phyloP scores from a whole-genome alignment of 1,140 invertebrate species.

The Drosophila ananassae region DNA sequence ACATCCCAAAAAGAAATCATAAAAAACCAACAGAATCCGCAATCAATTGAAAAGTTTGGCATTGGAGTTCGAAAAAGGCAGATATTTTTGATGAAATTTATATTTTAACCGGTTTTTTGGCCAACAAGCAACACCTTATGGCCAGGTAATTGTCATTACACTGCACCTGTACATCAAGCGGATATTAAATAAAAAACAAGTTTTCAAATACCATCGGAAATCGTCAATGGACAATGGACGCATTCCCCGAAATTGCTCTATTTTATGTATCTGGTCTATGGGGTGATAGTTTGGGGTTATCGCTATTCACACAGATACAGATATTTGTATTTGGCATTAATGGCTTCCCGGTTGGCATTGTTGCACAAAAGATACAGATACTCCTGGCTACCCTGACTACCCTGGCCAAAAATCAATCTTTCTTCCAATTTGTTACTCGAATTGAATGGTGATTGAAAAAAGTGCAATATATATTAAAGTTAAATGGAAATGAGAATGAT shows the following conservation, averaged over 20 bases:
- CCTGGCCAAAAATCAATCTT: background rate
- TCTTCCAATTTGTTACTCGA: background rate
- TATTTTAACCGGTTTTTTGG: conserved; percentile 35
- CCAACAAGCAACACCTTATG: no score
- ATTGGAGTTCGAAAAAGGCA: conserved; percentile 17
- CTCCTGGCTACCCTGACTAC: no score
- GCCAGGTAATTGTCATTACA: conserved; percentile 42
- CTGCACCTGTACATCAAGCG: conserved; percentile 29
- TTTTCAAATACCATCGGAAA: conserved; percentile 7
- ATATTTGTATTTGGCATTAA: conserved; percentile 7
- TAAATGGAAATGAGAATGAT: background rate
- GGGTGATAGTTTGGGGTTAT: conserved; percentile 3
- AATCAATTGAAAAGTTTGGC: conserved; percentile 36
- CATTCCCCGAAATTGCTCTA: conserved; percentile 21
- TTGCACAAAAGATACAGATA: background rate
- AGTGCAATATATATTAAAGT: background rate
- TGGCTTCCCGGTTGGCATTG: conserved; percentile 17
- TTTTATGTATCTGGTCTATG: conserved; percentile 1
- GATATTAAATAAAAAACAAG: conserved; percentile 30
- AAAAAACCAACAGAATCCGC: conserved; percentile 25
- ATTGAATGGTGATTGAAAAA: background rate
- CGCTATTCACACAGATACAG: background rate
- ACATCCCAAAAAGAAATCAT: background rate
- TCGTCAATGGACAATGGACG: background rate
- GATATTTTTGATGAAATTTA: conserved; percentile 28